Percentiles rank a stretch among this genome's conserved stretches.
phyloP scores from a whole-genome alignment of 2,888 invertebrate species.

The Drosophila sordidula region DNA sequence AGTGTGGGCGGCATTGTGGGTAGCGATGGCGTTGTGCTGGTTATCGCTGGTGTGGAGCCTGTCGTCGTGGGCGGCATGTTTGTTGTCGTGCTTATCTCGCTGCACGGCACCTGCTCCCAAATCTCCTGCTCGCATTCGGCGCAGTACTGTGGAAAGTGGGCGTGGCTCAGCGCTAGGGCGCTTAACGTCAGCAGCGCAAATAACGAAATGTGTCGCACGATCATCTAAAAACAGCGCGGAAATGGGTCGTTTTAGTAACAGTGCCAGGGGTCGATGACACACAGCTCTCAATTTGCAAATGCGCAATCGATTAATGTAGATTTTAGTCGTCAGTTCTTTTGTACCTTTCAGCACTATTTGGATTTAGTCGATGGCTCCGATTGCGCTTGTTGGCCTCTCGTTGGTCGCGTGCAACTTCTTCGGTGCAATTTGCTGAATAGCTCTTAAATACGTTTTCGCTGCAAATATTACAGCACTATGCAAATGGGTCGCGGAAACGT shows the following conservation, averaged over 20 bases:
- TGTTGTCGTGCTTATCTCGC: constrained; percentile 54
- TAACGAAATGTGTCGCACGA: constrained; percentile 48
- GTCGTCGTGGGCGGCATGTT: constrained; percentile 17
- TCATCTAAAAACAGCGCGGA: constrained; percentile 51
- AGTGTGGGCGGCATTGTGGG: neutral
- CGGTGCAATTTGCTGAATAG: constrained; percentile 70
- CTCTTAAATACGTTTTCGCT: constrained; percentile 76
- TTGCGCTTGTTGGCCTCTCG: constrained; percentile 38
- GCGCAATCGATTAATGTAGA: constrained; percentile 10
- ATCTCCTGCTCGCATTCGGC: constrained; percentile 80
- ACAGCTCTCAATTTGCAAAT: constrained; percentile 11
- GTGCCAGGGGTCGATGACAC: constrained; percentile 36
- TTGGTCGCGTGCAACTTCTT: constrained; percentile 78
- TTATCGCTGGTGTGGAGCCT: neutral
- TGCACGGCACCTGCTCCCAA: constrained; percentile 82
- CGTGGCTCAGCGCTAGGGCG: constrained; percentile 14
- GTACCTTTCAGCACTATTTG: constrained; percentile 72
- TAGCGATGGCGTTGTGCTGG: constrained; percentile 23
- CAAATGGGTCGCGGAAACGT: constrained; percentile 78
- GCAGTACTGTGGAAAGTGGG: constrained; percentile 67
- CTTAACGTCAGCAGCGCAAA: constrained; percentile 35
- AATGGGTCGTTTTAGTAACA: constrained; percentile 25
- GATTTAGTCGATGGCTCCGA: constrained; percentile 16
- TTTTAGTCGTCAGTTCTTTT: constrained; percentile 2
- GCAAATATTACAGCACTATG: constrained; percentile 39